phyloP scores from a whole-genome alignment of 2,888 invertebrate genomes.

The Trichogramma evanescens region DNA sequence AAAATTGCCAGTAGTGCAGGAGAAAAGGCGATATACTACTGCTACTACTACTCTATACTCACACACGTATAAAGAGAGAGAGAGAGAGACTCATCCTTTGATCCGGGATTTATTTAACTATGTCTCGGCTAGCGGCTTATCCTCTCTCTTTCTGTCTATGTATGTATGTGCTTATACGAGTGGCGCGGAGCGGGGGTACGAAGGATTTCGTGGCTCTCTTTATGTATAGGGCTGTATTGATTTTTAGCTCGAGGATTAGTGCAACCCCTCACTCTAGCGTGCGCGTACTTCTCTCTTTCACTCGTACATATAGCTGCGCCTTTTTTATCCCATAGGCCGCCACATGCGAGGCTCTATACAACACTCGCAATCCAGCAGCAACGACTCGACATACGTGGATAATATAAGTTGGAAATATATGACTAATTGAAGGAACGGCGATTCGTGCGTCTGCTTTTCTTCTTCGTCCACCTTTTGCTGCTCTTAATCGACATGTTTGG shows the following conservation, averaged over 20 bases:
- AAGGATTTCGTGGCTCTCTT: conserved; percentile 8
- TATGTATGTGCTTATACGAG: conserved; percentile 6
- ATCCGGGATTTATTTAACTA: conserved; percentile 49
- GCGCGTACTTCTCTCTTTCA: not conserved
- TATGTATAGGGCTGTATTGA: conserved; percentile 35
- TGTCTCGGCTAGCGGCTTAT: conserved; percentile 44
- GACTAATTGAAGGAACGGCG: too few relatives aligned
- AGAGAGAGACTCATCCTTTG: conserved; percentile 45
- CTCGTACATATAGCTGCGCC: not conserved
- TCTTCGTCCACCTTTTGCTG: too few relatives aligned
- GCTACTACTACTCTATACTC: not conserved
- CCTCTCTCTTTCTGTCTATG: conserved; percentile 23
- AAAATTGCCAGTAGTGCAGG: not conserved
- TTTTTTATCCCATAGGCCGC: not conserved
- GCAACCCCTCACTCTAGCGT: conserved; percentile 24
- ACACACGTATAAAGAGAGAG: conserved; percentile 16
- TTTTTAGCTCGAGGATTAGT: conserved; percentile 47
- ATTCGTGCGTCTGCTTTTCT: too few relatives aligned
- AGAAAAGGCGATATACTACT: not conserved
- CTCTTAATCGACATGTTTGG: too few relatives aligned
- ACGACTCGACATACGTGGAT: too few relatives aligned
- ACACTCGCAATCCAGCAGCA: too few relatives aligned
- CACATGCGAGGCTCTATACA: too few relatives aligned
- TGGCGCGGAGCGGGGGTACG: conserved; percentile 24
- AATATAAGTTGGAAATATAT: too few relatives aligned